Base-by-base conservation (phyloP, 37 sponge, comb jelly and placozoan genomes). In the Mnemiopsis leidyi region DNA sequence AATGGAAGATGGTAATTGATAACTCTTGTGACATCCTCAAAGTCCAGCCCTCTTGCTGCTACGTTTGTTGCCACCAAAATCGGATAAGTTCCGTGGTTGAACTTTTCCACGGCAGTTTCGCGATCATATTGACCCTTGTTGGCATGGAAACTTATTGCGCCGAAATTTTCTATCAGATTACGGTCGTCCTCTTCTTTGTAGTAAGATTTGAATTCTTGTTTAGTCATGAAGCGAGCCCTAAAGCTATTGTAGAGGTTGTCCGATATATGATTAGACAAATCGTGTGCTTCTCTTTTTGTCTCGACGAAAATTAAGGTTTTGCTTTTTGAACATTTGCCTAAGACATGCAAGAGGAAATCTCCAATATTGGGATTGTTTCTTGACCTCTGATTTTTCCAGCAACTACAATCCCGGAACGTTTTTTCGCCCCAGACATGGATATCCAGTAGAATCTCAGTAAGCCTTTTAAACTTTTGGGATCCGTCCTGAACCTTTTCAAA, bases 41-140 rank as follows among this genome's bases (percentile, higher is more conserved):
- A 96, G 92, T 98, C 97, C 34, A 98, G 92, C 0, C 99, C 99
- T 38, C 99, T 93, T 26, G 97, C 97, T 92, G 99, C 99, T 1
- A 97, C 99, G 18, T 97, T 94, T 1, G 99, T 97, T 36, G 99
- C 97, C 0, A 97, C 96, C 69, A 98, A 79, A 18, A 98, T 97
- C 13, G 96, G 96, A 25, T 93, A 69, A 3, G 77, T 48, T 1
- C 99, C 97, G 38, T 69, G 69, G 31, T 97, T 95, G 93, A 98
- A 98, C 30, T 95, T 95, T 28, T 94, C 39, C 69, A 98, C 38
- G 0, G 96, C 97, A 38, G 96, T 96, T 68, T 97, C 97, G 61
- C 99, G 94, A 69, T 97, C 96, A 31, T 95, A 76, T 93, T 97
- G 97, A 0, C 93, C 88, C 24, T 96, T 95, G 77, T 96, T 96